Conservation (phyloP, 2,113 vertebrate genomes). For the Petaurus breviceps region DNA sequence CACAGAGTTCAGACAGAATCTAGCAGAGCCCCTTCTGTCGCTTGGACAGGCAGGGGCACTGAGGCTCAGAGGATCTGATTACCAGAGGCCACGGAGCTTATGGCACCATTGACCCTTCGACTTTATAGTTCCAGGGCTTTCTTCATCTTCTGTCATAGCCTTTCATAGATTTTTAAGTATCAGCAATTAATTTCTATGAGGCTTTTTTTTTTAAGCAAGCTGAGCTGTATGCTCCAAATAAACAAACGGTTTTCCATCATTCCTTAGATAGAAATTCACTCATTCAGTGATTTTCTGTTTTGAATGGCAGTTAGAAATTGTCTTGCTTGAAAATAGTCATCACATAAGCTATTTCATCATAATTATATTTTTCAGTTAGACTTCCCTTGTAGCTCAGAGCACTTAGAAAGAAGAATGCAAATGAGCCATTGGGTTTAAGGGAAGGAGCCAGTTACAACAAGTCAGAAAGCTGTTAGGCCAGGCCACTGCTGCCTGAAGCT, state of each 20-base stretch:
- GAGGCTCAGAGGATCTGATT: neutral
- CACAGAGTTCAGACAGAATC: neutral
- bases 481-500: neutral
- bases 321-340: neutral
- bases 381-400: neutral
- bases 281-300: neutral
- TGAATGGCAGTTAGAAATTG: neutral
- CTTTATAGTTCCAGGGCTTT: neutral
- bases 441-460: neutral
- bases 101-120: too few relatives aligned
- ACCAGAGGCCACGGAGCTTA: too few relatives aligned
- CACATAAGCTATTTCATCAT: neutral
- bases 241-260: neutral
- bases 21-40: neutral
- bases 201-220: neutral
- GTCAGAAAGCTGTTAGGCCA: neutral
- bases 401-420: neutral
- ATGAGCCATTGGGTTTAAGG: neutral
- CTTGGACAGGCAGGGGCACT: neutral
- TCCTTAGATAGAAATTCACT: neutral
- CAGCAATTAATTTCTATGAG: neutral
- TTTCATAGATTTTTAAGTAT: neutral
- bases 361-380: neutral
- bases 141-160: neutral
- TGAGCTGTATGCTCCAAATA: neutral